Evolutionary conservation across 1,140 invertebrate genomes (phyloP).

Genomic region (Anthonomus grandis): DNA sequence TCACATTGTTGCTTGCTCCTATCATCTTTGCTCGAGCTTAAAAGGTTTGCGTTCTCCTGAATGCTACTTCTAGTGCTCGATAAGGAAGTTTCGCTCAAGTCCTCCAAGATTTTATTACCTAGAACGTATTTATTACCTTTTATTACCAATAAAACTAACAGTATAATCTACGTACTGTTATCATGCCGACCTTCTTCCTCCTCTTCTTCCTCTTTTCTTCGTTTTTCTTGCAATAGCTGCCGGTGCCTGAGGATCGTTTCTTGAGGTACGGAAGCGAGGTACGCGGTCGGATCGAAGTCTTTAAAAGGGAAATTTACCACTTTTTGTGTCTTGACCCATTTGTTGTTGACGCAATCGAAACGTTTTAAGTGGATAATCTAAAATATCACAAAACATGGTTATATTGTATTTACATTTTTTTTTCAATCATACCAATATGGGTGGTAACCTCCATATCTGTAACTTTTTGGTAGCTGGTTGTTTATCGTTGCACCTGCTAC

Average conservation of each 20-base stretch:
- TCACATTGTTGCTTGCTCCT: slow-evolving; percentile 15
- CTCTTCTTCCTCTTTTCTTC: slow-evolving; percentile 19
- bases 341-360: slow-evolving; percentile 82
- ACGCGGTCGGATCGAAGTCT: slow-evolving; percentile 78
- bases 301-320: slow-evolving; percentile 83
- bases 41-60: slow-evolving; percentile 9
- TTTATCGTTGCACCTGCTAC: slow-evolving; percentile 74
- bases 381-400: slow-evolving; percentile 1
- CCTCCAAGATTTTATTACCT: slow-evolving; percentile 22
- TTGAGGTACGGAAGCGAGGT: slow-evolving; percentile 71
- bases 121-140: not conserved
- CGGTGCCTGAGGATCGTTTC: slow-evolving; percentile 65
- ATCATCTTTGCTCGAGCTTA: slow-evolving; percentile 2
- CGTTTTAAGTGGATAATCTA: slow-evolving; percentile 87
- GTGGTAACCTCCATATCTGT: slow-evolving; percentile 85
- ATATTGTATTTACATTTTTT: not conserved
- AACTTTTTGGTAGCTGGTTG: slow-evolving; percentile 84
- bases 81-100: slow-evolving; percentile 10
- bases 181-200: slow-evolving; percentile 3
- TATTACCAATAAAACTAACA: too few species aligned
- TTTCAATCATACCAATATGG: slow-evolving; percentile 66
- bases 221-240: slow-evolving; percentile 51
- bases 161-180: too few species aligned
- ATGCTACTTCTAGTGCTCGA: slow-evolving; percentile 12
- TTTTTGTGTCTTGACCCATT: slow-evolving; percentile 92